Base-by-base conservation (phyloP, 1,140 invertebrate genomes). In the Subanguina moxae region DNA sequence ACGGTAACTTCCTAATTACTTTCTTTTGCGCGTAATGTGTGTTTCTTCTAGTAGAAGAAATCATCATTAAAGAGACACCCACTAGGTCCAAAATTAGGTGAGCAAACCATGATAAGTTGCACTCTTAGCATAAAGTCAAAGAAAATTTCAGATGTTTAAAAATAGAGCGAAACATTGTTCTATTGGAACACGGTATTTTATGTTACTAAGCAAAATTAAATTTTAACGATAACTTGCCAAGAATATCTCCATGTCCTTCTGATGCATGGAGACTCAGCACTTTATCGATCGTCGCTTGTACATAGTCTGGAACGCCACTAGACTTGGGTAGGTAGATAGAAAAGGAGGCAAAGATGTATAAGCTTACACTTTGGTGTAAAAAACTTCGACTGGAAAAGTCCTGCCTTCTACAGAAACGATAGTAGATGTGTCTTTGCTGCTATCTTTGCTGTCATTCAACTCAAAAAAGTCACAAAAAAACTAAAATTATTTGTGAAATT, bases 391-490 rank as follows among this genome's bases (percentile, higher is more conserved):
- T 0, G 93, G 90, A 86, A 90, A 91, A 57, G 89, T 88, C 68
- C 92, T 85, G 5, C 94, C 95, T 82, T 93, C 89, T 56, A 98
- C 89, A 23, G 89, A 90, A 72, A 98, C 84, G 38, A 95, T 90
- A 0, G 88, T 87, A 8, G 92, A 88, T 0, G 90, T 90, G 43
- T 91, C 88, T 68, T 87, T 86, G 19, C 65, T 75, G 56, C 73
- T 68, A 72, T 85, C 83, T 56, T 69, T 66, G 65, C 80, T 82
- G 27, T 86, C 83, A 70, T 88, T 89, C 11, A 88, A 84, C 83
- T 94, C 92, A 80, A 97, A 97, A 85, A 93, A 97, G 72, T 91
- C 87, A 69, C 87, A 87, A 15, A 97, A 80, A n/a, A 78, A 48
- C 66, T 78, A 42, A 64, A 57, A 62, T 97, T 0, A 94, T 94